These are phyloP conservation scores for Colistium nudipinnis DNA, from an alignment of 2,113 vertebrate species.

Conservation along the genomic window DNA sequence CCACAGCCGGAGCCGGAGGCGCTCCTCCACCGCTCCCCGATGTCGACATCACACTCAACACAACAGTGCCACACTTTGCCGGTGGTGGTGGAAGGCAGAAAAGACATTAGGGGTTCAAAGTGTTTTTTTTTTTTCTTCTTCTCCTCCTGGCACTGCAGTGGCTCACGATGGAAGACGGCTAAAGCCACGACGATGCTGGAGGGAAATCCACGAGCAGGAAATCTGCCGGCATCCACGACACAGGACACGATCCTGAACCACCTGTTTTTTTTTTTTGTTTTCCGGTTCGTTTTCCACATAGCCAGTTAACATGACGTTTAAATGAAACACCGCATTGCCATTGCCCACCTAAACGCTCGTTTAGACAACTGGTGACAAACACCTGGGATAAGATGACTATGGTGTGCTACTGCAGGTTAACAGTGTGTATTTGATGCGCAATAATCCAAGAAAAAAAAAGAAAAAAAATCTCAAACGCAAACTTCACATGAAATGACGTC, in stretches of 20 bases:
- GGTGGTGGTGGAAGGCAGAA: constrained; percentile 55
- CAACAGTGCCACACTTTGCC: constrained; percentile 72
- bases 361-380: neutral
- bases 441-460: constrained; percentile 13
- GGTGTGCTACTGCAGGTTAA: neutral
- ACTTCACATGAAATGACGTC: constrained; percentile 41
- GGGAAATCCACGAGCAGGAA: constrained; percentile 23
- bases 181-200: constrained; percentile 32
- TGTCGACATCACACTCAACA: constrained; percentile 64
- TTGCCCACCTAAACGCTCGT: neutral
- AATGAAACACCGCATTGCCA: no score
- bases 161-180: constrained; percentile 26
- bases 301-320: no score
- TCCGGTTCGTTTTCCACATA: no score
- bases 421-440: neutral
- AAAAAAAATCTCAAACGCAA: constrained; percentile 30
- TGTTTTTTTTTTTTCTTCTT: neutral
- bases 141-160: constrained; percentile 54
- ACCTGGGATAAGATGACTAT: neutral
- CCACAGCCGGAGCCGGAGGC: constrained; percentile 38
- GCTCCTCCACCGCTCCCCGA: constrained; percentile 49
- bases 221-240: constrained; percentile 26
- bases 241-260: constrained; percentile 74
- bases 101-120: constrained; percentile 39
- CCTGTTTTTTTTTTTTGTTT: no score